Base-by-base conservation (phyloP, 1,140 invertebrate species). In the Ruditapes philippinarum region DNA sequence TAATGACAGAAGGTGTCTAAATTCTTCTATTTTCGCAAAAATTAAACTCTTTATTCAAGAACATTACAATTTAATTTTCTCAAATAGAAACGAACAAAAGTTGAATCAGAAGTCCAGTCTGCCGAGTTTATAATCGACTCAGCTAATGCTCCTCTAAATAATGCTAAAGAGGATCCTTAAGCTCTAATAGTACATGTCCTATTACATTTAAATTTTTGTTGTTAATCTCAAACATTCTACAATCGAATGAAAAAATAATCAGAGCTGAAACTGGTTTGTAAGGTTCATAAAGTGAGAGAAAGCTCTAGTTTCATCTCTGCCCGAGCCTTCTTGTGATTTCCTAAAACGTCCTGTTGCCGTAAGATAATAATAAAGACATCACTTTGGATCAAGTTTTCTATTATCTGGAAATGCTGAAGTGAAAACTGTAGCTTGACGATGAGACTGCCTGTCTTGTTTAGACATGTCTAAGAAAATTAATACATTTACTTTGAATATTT, bases 311-410 rank as follows among this genome's bases (percentile, higher is more conserved):
- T 78, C 81, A 33, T 84, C 40, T 4, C 42, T 38, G 38, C 5
- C 11, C 11, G 25, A 40, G n/a, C n/a, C 33, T 14, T 45, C 36
- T 62, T 4, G 19, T 40, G n/a, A 45, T 25, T 57, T 40, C 74
- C 82, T 90, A 38, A 81, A 90, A 17, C 36, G 22, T 82, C 87
- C 79, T 33, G 83, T 85, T 40, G 62, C 83, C 62, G 33, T 89
- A 17, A 89, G 68, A 82, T 90, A 90, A 42, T 60, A 45, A 22
- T 62, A 38, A 1, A 82, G 11, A 36, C 81, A 82, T 14, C 83
- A 57, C 40, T 86, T 86, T 40, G 89, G 83, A 65, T 90, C 76
- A 14, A 90, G 65, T 19, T 85, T 36, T 76, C 78, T 86, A 68
- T 87, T 76, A 12, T 76, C 25, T 17, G 36, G 19, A 49, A 87